A percentile compares a stretch with the other conserved stretches of the same genome.
Evolutionary conservation across 2,888 invertebrate species (phyloP).

Genomic region (Torymus auratus): DNA sequence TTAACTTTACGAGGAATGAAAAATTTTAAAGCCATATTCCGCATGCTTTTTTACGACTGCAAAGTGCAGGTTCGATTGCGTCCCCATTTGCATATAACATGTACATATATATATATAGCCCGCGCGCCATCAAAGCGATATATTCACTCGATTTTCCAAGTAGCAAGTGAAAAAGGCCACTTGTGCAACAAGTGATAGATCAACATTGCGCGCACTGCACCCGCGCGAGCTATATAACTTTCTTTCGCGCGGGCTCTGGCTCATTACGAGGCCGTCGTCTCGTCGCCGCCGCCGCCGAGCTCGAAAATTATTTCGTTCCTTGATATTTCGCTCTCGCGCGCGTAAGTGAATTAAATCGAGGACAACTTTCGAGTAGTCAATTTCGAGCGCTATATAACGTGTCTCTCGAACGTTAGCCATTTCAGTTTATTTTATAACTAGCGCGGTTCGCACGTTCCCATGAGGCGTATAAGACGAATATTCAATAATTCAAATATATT

Average conservation of each 20-base stretch:
- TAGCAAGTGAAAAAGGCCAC: background rate
- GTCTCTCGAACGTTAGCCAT: no score
- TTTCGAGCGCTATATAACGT: background rate
- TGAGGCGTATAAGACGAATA: background rate
- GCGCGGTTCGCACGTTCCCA: background rate
- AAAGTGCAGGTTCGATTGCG: slow-evolving; percentile 18
- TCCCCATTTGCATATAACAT: background rate
- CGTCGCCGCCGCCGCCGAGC: background rate
- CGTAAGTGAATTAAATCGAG: background rate
- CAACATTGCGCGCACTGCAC: slow-evolving; percentile 7
- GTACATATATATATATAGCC: background rate
- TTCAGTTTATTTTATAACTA: no score
- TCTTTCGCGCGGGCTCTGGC: background rate
- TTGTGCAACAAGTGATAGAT: slow-evolving; percentile 25
- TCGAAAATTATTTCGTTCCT: slow-evolving; percentile 18
- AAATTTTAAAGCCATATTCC: slow-evolving; percentile 17
- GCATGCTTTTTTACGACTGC: slow-evolving; percentile 18
- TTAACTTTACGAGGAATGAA: slow-evolving; percentile 20
- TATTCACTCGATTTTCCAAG: background rate
- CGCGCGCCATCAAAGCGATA: background rate
- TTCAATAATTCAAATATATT: slow-evolving; percentile 9
- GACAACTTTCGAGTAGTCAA: background rate
- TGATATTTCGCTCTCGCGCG: background rate
- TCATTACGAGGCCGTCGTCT: background rate
- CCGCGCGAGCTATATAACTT: slow-evolving; percentile 8